These are phyloP conservation scores for Pseudochirops corinnae DNA, from an alignment of 2,797 vertebrate genomes.

Conservation along the genomic window DNA sequence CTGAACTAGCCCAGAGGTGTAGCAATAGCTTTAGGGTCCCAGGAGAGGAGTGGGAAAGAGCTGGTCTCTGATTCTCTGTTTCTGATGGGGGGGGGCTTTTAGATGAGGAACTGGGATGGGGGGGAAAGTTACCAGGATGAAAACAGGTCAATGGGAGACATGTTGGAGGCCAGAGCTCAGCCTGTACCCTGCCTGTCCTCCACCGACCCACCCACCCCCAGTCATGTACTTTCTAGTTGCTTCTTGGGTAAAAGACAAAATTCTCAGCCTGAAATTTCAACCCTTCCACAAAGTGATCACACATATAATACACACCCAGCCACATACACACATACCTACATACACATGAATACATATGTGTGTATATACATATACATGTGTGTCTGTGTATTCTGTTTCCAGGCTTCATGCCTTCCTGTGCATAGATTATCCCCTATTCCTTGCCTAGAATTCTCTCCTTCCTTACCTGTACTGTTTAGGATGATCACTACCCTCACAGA, in stretches of 20 bases:
- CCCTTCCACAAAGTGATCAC: neutral
- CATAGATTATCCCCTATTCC: neutral
- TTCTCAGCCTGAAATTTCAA: neutral
- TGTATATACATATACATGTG: neutral
- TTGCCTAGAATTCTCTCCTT: neutral
- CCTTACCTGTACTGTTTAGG: neutral
- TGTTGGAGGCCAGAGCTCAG: constrained; percentile 66
- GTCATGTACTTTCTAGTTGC: neutral
- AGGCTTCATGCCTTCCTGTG: neutral
- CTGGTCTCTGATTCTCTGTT: constrained; percentile 68
- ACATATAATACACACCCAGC: neutral
- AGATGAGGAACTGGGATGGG: constrained; percentile 67
- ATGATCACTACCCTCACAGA: neutral
- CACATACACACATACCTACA: neutral
- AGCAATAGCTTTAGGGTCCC: constrained; percentile 74
- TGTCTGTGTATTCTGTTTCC: neutral
- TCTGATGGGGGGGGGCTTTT: constrained; percentile 71
- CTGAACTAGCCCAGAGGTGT: constrained; percentile 69
- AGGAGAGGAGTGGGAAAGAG: constrained; percentile 70
- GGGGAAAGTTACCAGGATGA: constrained; percentile 71
- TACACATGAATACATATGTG: too few relatives aligned
- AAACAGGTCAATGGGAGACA: constrained; percentile 71
- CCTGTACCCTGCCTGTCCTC: constrained; percentile 58
- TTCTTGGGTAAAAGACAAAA: neutral
- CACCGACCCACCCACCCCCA: too few relatives aligned